phyloP scores from a whole-genome alignment of 2,888 invertebrate genomes.

The Hypercompe scribonia region DNA sequence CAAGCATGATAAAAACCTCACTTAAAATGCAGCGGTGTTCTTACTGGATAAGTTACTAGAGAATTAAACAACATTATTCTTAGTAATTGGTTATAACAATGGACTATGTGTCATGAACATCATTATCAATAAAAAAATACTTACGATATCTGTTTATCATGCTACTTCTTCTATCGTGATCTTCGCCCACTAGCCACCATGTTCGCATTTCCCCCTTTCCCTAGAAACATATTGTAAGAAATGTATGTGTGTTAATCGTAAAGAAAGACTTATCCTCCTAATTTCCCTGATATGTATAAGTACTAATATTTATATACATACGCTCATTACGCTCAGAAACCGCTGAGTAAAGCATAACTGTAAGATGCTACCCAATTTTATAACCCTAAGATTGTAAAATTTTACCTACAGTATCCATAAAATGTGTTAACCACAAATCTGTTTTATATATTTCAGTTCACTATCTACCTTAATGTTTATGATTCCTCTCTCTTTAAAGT shows the following conservation, averaged over 20 bases:
- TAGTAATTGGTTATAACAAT: background rate
- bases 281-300: too few relatives aligned
- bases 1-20: background rate
- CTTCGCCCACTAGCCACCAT: constrained; percentile 90
- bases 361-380: background rate
- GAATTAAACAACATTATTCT: background rate
- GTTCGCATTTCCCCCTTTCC: constrained; percentile 92
- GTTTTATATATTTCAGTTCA: too few relatives aligned
- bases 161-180: constrained; percentile 75
- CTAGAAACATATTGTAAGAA: constrained; percentile 65
- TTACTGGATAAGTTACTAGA: background rate
- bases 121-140: too few relatives aligned
- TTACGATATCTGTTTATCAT: constrained; percentile 72
- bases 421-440: too few relatives aligned
- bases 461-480: constrained; percentile 89
- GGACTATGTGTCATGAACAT: background rate
- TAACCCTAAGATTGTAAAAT: too few relatives aligned
- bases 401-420: too few relatives aligned
- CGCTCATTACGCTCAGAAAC: too few relatives aligned
- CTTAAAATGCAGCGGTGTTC: background rate
- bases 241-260: background rate
- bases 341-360: too few relatives aligned
- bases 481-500: constrained; percentile 90
- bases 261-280: background rate
- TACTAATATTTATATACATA: background rate